Base-by-base conservation (phyloP, 2,797 vertebrate species). In the Presbytis comata region DNA sequence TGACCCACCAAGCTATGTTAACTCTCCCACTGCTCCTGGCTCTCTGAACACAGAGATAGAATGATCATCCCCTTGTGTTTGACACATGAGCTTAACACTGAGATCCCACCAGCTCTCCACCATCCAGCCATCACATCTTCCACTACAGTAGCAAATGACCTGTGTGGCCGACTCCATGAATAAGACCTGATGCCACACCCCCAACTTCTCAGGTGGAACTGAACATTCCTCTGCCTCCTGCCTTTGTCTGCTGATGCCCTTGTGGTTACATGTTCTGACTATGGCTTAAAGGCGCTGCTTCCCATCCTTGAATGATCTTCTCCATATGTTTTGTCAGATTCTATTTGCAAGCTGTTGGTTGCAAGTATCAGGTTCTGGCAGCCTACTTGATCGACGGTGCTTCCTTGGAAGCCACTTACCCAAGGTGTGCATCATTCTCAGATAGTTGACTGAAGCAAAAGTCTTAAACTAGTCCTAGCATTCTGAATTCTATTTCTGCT, bases 121-220 rank as follows among this genome's bases (percentile, higher is more conserved):
- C 3, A 28, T 36, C 22, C n/a, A 17, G 6, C 30, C 5, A 0
- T 19, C 6, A 2, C 1, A 3, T 44, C 61, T 61, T 26, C 46
- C 46, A 46, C 44, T 1, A 8, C 19, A 70, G 28, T 6, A n/a
- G 11, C 22, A 21, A 13, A 24, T 59, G 44, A 1, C 19, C 55
- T 30, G 7, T 84, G 72, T 72, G 26, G 80, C 48, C 22, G 24
- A 44, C 22, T 46, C 48, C 39, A 3, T 8, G n/a, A 33, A 8
- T 67, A 12, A 6, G 14, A 1, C 5, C 30, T 17, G 16, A 21
- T 3, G 1, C 11, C 41, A 76, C 50, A 24, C 10, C 5, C 9
- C 39, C 59, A 7, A 10, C 19, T 48, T 57, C n/a, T 46, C 50
- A 2, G 10, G 3, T 26, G 53, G 55, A 50, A 16, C 0, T 3